phyloP scores from a whole-genome alignment of 2,888 invertebrate genomes.

The Euplagia quadripunctaria region DNA sequence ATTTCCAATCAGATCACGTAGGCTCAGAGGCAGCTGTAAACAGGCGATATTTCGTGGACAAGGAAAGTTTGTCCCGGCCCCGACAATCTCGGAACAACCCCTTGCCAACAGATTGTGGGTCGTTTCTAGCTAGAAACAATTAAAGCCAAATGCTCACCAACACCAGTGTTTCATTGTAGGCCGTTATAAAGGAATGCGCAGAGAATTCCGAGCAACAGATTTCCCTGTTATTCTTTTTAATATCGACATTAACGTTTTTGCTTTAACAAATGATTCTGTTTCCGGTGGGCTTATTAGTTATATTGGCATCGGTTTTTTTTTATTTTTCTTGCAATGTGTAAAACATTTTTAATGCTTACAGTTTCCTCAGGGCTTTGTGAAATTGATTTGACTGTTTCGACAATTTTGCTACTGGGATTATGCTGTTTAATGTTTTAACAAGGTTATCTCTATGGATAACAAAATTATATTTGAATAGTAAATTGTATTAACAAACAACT shows the following conservation, averaged over 20 bases:
- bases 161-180: slow-evolving; percentile 64
- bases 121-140: slow-evolving; percentile 61
- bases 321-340: background rate
- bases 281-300: slow-evolving; percentile 2
- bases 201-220: slow-evolving; percentile 59
- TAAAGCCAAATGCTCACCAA: slow-evolving; percentile 69
- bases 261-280: slow-evolving; percentile 39
- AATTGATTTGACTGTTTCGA: too few relatives aligned
- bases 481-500: background rate
- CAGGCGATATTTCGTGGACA: slow-evolving; percentile 69
- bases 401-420: background rate
- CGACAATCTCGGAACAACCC: slow-evolving; percentile 33
- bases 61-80: slow-evolving; percentile 62
- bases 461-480: background rate
- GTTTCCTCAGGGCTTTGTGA: background rate
- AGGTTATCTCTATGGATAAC: background rate
- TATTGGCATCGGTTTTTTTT: background rate
- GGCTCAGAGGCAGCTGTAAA: slow-evolving; percentile 61
- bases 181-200: slow-evolving; percentile 59
- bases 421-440: background rate
- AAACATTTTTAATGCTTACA: background rate
- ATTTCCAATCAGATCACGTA: slow-evolving; percentile 70
- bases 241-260: slow-evolving; percentile 51
- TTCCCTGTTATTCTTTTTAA: slow-evolving; percentile 60
- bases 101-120: slow-evolving; percentile 56